Evolutionary conservation across 2,113 vertebrate species (phyloP).

Genomic region (Strigops habroptila): DNA sequence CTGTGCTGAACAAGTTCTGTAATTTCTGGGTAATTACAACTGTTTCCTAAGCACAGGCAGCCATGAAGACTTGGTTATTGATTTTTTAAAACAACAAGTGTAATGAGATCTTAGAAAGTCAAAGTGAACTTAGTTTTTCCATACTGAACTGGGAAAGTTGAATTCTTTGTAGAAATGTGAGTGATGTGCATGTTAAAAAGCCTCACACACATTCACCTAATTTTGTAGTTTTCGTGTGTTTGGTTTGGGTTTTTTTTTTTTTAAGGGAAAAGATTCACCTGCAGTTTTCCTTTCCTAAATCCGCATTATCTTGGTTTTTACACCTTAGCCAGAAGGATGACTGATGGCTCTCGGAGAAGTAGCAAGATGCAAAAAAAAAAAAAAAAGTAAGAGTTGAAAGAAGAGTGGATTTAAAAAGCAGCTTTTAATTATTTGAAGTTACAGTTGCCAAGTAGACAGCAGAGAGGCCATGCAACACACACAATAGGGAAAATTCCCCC

Average conservation of each 20-base stretch:
- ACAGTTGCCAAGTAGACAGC: neutral
- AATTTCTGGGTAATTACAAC: slow-evolving; percentile 6
- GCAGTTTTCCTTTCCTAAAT: neutral
- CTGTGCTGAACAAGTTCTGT: slow-evolving; percentile 5
- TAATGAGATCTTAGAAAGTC: neutral
- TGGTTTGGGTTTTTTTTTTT: neutral
- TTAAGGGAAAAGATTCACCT: neutral
- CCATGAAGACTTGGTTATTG: neutral
- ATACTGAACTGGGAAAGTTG: neutral
- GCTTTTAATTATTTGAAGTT: slow-evolving; percentile 42
- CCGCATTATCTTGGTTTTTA: neutral
- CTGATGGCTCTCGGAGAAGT: neutral
- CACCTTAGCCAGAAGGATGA: neutral
- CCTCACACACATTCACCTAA: neutral
- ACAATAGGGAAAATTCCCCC: neutral
- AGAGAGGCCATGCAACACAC: neutral
- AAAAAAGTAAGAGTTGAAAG: neutral
- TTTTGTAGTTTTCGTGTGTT: neutral
- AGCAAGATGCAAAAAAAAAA: neutral
- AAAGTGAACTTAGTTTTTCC: neutral
- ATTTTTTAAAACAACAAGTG: slow-evolving; percentile 9
- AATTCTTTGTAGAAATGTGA: neutral
- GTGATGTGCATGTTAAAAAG: neutral
- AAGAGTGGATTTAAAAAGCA: neutral
- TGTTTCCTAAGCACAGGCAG: neutral